phyloP scores from a whole-genome alignment of 1,140 invertebrate genomes.

The Formica selysi region DNA sequence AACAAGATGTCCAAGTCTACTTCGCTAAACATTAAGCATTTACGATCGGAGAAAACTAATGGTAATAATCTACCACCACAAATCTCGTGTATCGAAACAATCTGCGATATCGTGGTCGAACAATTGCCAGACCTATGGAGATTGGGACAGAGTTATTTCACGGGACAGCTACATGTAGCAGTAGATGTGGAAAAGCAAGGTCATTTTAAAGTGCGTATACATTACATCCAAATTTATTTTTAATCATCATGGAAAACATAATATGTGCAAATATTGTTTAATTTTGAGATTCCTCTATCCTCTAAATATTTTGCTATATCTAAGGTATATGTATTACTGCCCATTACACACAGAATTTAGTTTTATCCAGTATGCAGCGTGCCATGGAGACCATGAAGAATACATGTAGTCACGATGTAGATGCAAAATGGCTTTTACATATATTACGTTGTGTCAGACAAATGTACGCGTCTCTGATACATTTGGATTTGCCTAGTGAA shows the following conservation, averaged over 20 bases:
- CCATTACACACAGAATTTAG: constrained; percentile 78
- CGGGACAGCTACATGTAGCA: constrained; percentile 92
- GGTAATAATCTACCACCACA: constrained; percentile 85
- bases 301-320: background rate
- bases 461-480: constrained; percentile 90
- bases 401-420: constrained; percentile 86
- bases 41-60: constrained; percentile 78
- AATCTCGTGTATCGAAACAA: constrained; percentile 91
- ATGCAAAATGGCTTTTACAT: constrained; percentile 92
- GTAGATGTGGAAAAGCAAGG: constrained; percentile 90
- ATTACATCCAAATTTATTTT: constrained; percentile 11
- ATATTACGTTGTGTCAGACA: constrained; percentile 91
- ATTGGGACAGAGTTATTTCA: constrained; percentile 96
- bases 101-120: constrained; percentile 90
- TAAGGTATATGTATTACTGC: constrained; percentile 25
- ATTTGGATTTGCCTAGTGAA: constrained; percentile 93
- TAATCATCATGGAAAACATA: background rate
- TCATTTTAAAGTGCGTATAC: constrained; percentile 89
- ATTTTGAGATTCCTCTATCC: constrained; percentile 1
- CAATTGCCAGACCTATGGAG: constrained; percentile 95
- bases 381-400: constrained; percentile 82
- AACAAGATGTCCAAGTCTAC: constrained; percentile 75
- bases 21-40: constrained; percentile 73
- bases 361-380: constrained; percentile 82
- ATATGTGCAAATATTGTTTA: background rate